Conservation (phyloP, 1,140 invertebrate species). For the Pachyrhynchus sulphureomaculatus region DNA sequence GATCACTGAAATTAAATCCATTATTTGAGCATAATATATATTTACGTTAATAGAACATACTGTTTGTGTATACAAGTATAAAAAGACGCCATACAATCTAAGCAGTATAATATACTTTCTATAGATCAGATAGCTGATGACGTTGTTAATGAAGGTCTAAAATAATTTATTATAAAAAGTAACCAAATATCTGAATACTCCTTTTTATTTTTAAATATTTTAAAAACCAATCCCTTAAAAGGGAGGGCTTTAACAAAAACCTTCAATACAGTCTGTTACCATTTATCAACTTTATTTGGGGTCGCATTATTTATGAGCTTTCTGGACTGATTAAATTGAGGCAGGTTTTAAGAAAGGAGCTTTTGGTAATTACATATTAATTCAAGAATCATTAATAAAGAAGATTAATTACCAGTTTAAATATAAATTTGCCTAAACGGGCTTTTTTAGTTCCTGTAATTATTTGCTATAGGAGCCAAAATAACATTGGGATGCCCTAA, state of each 20-base stretch:
- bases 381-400: slow-evolving; percentile 46
- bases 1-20: no score
- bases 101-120: no score
- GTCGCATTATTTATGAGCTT: slow-evolving; percentile 32
- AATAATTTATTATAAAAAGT: no score
- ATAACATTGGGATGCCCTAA: not conserved
- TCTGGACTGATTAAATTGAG: slow-evolving; percentile 33
- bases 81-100: no score
- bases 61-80: no score
- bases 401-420: slow-evolving; percentile 46
- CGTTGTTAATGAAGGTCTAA: no score
- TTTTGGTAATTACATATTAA: slow-evolving; percentile 47
- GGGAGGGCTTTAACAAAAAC: not conserved
- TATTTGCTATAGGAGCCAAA: slow-evolving; percentile 5
- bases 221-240: no score
- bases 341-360: slow-evolving; percentile 35
- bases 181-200: no score
- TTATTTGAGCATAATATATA: no score
- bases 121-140: no score
- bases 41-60: no score
- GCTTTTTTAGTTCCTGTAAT: slow-evolving; percentile 19
- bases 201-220: no score
- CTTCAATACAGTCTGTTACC: not conserved
- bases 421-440: slow-evolving; percentile 44
- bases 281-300: slow-evolving; percentile 37